Evolutionary conservation across 2,113 vertebrate genomes (phyloP).

Genomic region (Eidolon helvum): DNA sequence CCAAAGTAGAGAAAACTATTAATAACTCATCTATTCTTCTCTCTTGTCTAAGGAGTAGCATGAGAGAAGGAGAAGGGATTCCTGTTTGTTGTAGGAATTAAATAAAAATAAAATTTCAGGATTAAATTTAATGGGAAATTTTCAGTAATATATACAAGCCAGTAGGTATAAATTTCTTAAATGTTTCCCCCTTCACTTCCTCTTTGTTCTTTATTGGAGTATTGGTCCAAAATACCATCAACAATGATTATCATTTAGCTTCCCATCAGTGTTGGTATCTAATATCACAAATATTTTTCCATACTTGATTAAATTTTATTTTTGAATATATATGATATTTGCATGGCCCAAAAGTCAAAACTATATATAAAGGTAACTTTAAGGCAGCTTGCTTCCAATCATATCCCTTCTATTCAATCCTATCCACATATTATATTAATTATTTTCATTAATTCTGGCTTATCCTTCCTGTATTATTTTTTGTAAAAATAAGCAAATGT

Average conservation of each 20-base stretch:
- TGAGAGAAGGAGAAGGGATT: neutral
- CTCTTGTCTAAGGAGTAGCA: neutral
- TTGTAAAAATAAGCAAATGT: conserved; percentile 8
- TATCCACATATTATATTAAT: neutral
- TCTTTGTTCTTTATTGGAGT: neutral
- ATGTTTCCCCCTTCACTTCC: neutral
- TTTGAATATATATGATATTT: neutral
- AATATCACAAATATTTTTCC: neutral
- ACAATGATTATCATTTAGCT: neutral
- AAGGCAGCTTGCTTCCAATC: neutral
- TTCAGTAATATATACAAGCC: neutral
- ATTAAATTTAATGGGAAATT: neutral
- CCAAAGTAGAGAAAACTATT: neutral
- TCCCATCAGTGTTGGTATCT: neutral
- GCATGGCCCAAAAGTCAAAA: neutral
- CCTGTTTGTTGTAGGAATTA: neutral
- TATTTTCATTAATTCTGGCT: neutral
- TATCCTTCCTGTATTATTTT: neutral
- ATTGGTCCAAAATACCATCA: neutral
- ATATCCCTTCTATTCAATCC: neutral
- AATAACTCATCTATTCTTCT: neutral
- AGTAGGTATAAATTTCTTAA: neutral
- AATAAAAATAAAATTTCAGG: neutral
- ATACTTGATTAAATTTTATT: neutral
- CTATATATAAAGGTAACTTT: neutral